Evolutionary conservation across 2,113 vertebrate species (phyloP), one percentile per base, ranked within the genome.

Genomic region (Macquaria australasica): DNA sequence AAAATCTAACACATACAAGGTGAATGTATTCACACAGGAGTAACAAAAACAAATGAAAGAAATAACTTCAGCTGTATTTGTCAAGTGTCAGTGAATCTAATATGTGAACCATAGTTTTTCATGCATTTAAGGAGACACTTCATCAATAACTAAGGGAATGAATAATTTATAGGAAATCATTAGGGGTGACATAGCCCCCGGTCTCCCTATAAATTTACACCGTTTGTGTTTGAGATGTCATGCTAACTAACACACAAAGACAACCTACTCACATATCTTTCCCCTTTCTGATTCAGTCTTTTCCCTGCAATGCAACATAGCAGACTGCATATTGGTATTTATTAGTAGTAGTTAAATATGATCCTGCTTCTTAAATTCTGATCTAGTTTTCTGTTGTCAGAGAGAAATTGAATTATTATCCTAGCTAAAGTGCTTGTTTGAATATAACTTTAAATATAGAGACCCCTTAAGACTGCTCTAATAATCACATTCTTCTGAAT

Each of bases 391-490:
- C 8, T 41, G 25, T 53, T 56, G 28, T 37, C 6, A 31, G 31
- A 20, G 21, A 20, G 21, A 41, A 50, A 51, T 0, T 23, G 0
- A 48, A 18, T 66, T 25, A 50, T 72, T 64, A 15, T 55, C 25
- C 25, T 14, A 11, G 16, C 34, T 8, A 28, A 21, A 37, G 43
- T 77, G 25, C 37, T 48, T 43, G 37, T 43, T 62, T 48, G 6
- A 58, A 39, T 72, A 45, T 45, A 67, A 39, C 9, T 77, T 34
- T 50, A 73, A 74, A 45, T 62, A 74, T 45, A 60, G 64, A 76
- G 14, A 6, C n/a, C 55, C 51, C 55, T 20, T 34, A n/a, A 37
- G 55, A 63, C 25, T 53, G 25, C 6, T n/a, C 3, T 34, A 21
- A 70, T 74, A 34, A 73, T 62, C 39, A 56, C 58, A 25, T 58